Percentiles rank a stretch among this genome's conserved stretches.
Evolutionary conservation across 2,113 vertebrate genomes (phyloP).

Genomic region (Aldabrachelys gigantea): DNA sequence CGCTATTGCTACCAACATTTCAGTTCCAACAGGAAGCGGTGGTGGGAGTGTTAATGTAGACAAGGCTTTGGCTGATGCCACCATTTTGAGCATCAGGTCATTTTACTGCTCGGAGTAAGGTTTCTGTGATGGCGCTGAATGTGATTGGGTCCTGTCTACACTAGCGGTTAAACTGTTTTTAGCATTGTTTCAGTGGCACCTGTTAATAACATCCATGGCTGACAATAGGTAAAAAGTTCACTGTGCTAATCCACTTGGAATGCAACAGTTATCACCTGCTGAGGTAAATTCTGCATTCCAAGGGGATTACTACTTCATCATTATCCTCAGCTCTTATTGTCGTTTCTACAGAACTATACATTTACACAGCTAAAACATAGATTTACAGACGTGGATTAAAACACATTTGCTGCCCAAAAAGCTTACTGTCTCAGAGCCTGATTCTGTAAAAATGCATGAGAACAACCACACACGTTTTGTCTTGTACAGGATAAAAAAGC

Average conservation of each 20-base stretch:
- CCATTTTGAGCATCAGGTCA: rapidly evolving
- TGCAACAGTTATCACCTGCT: neutral
- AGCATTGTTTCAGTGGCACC: rapidly evolving
- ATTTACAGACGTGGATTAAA: conserved; percentile 41
- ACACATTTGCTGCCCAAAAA: neutral
- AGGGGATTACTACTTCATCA: conserved; percentile 47
- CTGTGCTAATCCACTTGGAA: conserved; percentile 41
- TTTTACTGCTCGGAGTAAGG: rapidly evolving
- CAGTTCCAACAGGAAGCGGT: neutral
- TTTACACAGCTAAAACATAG: neutral
- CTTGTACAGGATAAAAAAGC: neutral
- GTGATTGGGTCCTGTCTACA: rapidly evolving
- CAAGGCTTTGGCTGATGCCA: rapidly evolving
- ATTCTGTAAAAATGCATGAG: neutral
- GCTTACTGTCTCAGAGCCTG: conserved; percentile 35
- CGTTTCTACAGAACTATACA: neutral
- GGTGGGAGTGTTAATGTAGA: neutral
- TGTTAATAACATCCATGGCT: neutral
- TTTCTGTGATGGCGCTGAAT: neutral
- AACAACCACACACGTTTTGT: neutral
- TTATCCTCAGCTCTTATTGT: neutral
- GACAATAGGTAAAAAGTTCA: conserved; percentile 28
- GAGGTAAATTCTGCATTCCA: conserved; percentile 41
- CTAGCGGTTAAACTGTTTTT: neutral
- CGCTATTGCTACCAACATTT: neutral